Percentiles rank a stretch among this genome's conserved stretches.
These are phyloP conservation scores for Amblyornis subalaris DNA, from an alignment of 2,113 vertebrate genomes.

Conservation along the genomic window DNA sequence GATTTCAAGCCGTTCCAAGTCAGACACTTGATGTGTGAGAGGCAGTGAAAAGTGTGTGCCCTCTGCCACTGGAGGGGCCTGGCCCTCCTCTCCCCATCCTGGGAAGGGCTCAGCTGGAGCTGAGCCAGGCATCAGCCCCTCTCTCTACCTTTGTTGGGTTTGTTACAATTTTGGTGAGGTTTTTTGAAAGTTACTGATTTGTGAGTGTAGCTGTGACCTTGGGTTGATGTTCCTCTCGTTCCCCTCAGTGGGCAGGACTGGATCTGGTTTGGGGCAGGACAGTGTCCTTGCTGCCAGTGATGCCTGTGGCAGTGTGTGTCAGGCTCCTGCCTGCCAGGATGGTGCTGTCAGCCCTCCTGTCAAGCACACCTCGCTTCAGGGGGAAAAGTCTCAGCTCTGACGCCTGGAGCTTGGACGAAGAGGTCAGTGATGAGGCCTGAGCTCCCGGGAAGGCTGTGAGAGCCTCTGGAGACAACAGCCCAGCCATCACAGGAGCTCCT, in stretches of 20 bases:
- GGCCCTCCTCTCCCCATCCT: fast-evolving
- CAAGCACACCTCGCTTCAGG: neutral
- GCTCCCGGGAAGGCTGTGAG: neutral
- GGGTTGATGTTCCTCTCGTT: neutral
- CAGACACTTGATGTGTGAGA: neutral
- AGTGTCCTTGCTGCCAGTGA: fast-evolving
- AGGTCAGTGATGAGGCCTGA: neutral
- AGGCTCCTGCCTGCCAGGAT: neutral
- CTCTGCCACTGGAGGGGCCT: neutral
- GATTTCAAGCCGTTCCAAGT: neutral
- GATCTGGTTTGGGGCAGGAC: neutral
- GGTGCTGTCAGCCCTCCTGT: neutral
- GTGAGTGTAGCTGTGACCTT: neutral
- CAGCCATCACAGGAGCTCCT: neutral
- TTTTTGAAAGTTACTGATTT: neutral
- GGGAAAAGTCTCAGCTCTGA: neutral
- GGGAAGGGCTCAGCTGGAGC: neutral
- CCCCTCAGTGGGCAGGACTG: neutral
- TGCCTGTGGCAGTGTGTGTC: fast-evolving
- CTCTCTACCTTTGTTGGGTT: neutral
- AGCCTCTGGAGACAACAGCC: neutral
- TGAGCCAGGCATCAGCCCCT: fast-evolving
- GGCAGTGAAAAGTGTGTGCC: fast-evolving
- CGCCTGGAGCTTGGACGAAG: neutral
- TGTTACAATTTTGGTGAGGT: neutral